Conservation (phyloP, 1,140 invertebrate species). For the Polypedilum pembai region DNA sequence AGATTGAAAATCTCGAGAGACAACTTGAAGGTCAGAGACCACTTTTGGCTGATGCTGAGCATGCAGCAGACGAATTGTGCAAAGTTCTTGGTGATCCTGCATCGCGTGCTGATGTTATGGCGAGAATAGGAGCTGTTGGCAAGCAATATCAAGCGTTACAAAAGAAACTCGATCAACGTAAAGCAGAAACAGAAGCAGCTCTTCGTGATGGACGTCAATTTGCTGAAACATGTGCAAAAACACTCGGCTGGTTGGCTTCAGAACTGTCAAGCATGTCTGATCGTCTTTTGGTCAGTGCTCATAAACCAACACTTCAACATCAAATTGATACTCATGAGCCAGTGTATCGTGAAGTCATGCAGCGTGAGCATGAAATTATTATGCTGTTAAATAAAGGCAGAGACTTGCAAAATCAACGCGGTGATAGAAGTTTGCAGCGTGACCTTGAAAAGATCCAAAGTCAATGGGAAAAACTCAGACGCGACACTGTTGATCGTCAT, state of each 20-base stretch:
- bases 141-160: slow-evolving; percentile 77
- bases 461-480: slow-evolving; percentile 82
- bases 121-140: slow-evolving; percentile 73
- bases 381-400: slow-evolving; percentile 88
- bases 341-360: slow-evolving; percentile 78
- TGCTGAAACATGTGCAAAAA: slow-evolving; percentile 74
- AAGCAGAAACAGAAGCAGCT: slow-evolving; percentile 82
- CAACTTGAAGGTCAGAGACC: slow-evolving; percentile 82
- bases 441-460: slow-evolving; percentile 81
- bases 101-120: slow-evolving; percentile 81
- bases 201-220: slow-evolving; percentile 78
- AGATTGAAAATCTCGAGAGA: slow-evolving; percentile 76
- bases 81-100: slow-evolving; percentile 85
- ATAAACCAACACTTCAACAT: slow-evolving; percentile 70
- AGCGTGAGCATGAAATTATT: slow-evolving; percentile 86
- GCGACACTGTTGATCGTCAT: slow-evolving; percentile 75
- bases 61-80: slow-evolving; percentile 75
- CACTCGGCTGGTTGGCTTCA: slow-evolving; percentile 79
- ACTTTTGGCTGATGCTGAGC: slow-evolving; percentile 77
- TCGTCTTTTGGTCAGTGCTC: slow-evolving; percentile 75
- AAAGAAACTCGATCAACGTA: slow-evolving; percentile 79
- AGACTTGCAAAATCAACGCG: slow-evolving; percentile 58
- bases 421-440: slow-evolving; percentile 50
- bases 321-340: slow-evolving; percentile 84
- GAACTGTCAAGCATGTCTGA: slow-evolving; percentile 67